Evolutionary conservation across 1,140 invertebrate genomes (phyloP), one percentile per base, ranked within the genome.

Genomic region (Drosophila bifasciata): DNA sequence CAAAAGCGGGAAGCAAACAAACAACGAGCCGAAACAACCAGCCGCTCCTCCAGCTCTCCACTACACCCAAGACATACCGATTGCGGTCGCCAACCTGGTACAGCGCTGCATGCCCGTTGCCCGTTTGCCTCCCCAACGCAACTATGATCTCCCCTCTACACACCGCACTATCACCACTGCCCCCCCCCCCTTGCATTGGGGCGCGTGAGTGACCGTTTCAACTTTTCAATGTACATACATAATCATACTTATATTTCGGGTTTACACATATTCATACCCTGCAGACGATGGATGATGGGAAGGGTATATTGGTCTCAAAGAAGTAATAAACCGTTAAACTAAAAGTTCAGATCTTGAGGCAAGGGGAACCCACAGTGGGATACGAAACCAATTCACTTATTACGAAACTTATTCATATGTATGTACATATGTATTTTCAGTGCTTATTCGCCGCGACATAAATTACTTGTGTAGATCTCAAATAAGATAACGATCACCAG

Each of bases 211-310:
- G 63, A 67, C 69, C 76, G 62, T 85, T 85, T 85, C 78, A 76
- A 64, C 64, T 66, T 64, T 84, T 84, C 74, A 80, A 86, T 80
- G 81, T 77, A 85, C 81, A 80, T 77, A 85, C 81, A 80, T 69
- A 86, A 85, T 77, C 62, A 86, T 77, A 74, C 77, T 76, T 53
- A 43, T 55, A 64, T 76, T 76, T 68, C n/a, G 56, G 60, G 28
- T 21, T 85, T 61, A 70, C 66, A 60, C 61, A 75, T 63, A 21
- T 19, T 4, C 21, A 64, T 64, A 49, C 59, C 44, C 11, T 11
- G 23, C 15, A 36, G 8, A 32, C 8, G 8, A 3, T 0, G 28
- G 2, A 1, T 16, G 5, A 13, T n/a, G n/a, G n/a, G n/a, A n/a
- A 2, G 21, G 43, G 43, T 50, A 32, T 49, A 21, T 58, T 28